Conservation (phyloP, 53 echinoderm and acorn worm genomes). For the Zoroaster sp. region DNA sequence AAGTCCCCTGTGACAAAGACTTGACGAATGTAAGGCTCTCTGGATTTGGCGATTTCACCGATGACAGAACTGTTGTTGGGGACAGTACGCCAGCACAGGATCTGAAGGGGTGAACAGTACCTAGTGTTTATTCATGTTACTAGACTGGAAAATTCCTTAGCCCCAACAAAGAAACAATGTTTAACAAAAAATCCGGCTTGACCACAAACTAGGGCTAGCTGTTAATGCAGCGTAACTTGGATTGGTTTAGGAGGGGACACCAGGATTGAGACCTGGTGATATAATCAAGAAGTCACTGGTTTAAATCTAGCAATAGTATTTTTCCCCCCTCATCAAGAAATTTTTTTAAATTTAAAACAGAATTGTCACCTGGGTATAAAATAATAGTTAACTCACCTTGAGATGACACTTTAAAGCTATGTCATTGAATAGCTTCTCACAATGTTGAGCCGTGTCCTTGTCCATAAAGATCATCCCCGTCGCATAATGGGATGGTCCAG, state of each 20-base stretch:
- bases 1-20: conserved; percentile 81
- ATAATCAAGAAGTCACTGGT: too few relatives aligned
- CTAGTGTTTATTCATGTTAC: too few relatives aligned
- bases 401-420: conserved; percentile 72
- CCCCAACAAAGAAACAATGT: too few relatives aligned
- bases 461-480: conserved; percentile 89
- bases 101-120: conserved; percentile 33
- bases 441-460: conserved; percentile 59
- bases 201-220: too few relatives aligned
- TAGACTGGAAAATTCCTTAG: too few relatives aligned
- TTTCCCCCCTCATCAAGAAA: background rate
- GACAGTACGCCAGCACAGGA: conserved; percentile 85
- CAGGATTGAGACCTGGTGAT: too few relatives aligned
- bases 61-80: conserved; percentile 60
- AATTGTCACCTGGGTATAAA: too few relatives aligned
- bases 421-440: conserved; percentile 66
- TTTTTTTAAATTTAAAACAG: background rate
- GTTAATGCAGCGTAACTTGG: too few relatives aligned
- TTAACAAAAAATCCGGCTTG: too few relatives aligned
- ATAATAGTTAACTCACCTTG: conserved; percentile 54
- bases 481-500: conserved; percentile 76
- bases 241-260: too few relatives aligned
- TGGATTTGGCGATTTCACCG: conserved; percentile 59
- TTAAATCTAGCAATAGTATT: too few relatives aligned
- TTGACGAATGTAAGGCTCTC: conserved; percentile 83